Percentiles rank a stretch among this genome's conserved stretches.
Evolutionary conservation across 2,113 vertebrate genomes (phyloP).

Genomic region (Python bivittatus): DNA sequence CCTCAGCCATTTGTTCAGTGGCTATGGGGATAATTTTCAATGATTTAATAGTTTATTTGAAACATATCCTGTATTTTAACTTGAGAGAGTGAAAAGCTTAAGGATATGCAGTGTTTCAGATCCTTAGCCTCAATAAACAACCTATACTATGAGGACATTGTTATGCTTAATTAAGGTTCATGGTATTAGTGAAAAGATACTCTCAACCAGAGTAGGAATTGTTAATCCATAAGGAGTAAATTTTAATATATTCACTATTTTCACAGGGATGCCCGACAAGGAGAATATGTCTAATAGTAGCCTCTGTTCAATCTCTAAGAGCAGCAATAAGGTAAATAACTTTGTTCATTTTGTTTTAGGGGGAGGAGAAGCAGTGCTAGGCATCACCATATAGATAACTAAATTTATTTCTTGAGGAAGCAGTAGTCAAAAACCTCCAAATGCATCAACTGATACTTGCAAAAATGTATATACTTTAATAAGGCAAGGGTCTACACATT

Average conservation of each 20-base stretch:
- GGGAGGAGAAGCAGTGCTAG: background rate
- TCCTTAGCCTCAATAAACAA: background rate
- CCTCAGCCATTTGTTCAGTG: background rate
- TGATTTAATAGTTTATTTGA: background rate
- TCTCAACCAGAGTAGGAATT: background rate
- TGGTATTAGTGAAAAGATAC: background rate
- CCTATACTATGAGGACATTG: background rate
- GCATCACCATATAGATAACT: background rate
- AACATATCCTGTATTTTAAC: background rate
- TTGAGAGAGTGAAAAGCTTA: background rate
- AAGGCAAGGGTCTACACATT: background rate
- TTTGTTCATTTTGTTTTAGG: background rate
- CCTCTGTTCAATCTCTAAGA: conserved; percentile 82
- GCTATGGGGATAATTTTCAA: background rate
- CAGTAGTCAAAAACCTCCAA: background rate
- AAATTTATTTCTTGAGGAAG: background rate
- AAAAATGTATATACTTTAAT: background rate
- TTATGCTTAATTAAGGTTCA: background rate
- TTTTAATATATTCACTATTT: conserved; percentile 48
- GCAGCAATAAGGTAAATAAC: conserved; percentile 84
- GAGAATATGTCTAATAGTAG: conserved; percentile 84
- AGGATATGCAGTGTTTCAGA: background rate
- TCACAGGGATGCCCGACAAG: conserved; percentile 90
- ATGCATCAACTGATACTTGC: background rate
- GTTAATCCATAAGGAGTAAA: background rate